Conservation (phyloP, 1,140 invertebrate genomes). For the Antheraea pernyi region DNA sequence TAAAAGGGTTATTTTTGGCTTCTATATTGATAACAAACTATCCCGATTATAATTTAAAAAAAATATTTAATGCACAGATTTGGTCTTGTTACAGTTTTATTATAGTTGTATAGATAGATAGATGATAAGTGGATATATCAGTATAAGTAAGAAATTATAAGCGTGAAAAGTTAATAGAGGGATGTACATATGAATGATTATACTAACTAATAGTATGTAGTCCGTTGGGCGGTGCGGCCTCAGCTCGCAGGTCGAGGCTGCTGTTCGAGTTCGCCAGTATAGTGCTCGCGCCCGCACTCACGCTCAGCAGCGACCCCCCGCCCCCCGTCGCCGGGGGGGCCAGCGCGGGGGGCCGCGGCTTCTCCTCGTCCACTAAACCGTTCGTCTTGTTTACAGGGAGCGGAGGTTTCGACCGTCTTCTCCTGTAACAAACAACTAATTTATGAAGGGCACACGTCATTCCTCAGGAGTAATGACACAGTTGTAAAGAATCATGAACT, state of each 20-base stretch:
- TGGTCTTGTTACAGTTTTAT: too few species aligned
- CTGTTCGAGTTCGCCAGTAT: constrained; percentile 71
- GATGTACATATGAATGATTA: background rate
- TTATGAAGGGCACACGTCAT: too few species aligned
- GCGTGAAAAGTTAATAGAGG: background rate
- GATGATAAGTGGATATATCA: too few species aligned
- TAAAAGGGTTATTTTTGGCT: too few species aligned
- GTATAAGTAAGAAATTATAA: too few species aligned
- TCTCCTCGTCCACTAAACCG: constrained; percentile 59
- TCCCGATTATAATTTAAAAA: too few species aligned
- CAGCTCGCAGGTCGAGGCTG: constrained; percentile 57
- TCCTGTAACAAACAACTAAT: background rate
- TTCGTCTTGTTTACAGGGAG: constrained; percentile 18
- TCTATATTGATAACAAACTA: too few species aligned
- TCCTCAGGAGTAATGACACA: too few species aligned
- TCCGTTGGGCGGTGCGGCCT: constrained; percentile 16
- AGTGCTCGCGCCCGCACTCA: constrained; percentile 76
- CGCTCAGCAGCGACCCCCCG: constrained; percentile 67
- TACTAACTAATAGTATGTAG: background rate
- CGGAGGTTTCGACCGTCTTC: background rate
- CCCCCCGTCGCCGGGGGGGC: background rate
- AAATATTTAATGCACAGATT: too few species aligned
- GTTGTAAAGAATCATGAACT: constrained; percentile 50
- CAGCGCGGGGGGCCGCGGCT: constrained; percentile 27
- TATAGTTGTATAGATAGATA: too few species aligned